These are phyloP conservation scores for Eledone cirrhosa DNA, from an alignment of 2,888 invertebrate genomes.

Conservation along the genomic window DNA sequence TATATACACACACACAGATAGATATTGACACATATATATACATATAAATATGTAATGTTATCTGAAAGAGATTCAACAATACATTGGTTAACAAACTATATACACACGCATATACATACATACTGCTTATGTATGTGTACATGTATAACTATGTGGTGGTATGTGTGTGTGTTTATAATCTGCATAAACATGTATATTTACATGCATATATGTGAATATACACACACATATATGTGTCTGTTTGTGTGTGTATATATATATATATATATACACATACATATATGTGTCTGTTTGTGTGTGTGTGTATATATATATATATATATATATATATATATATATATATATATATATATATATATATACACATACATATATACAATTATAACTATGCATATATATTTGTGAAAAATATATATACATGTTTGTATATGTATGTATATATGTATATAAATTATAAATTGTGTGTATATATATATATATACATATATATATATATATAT, in stretches of 20 bases:
- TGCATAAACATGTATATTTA: not conserved
- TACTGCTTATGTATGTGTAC: not conserved
- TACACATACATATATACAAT: not conserved
- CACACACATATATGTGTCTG: not conserved
- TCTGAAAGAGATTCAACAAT: no score
- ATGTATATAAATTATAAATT: not conserved
- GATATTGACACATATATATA: no score
- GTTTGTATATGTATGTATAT: not conserved
- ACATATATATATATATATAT: not conserved
- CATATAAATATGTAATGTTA: not conserved
- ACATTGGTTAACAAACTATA: no score
- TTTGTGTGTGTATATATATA: no score
- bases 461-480: constrained; percentile 1
- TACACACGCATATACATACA: not conserved
- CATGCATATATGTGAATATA: not conserved
- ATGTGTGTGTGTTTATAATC: not conserved
- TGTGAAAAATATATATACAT: not conserved
- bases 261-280: no score
- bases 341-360: not conserved
- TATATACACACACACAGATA: not conserved
- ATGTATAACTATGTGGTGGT: not conserved
- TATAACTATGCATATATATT: not conserved
- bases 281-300: no score
- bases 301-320: not conserved
- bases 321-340: not conserved